Base-by-base conservation (phyloP, 1,140 invertebrate genomes). In the Drosophila parvula region DNA sequence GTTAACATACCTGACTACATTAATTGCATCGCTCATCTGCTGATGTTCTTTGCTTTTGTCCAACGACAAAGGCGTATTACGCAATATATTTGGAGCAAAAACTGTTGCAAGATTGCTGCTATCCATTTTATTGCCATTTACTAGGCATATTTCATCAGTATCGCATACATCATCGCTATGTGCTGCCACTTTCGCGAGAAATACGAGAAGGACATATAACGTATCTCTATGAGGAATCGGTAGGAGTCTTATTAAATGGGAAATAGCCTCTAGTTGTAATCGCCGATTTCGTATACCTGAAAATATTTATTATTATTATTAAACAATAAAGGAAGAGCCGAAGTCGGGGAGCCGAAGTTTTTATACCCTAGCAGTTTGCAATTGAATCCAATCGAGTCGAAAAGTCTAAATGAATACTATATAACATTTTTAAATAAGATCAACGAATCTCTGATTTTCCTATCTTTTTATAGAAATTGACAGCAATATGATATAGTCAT, bases 11-110 rank as follows among this genome's bases (percentile, higher is more conserved):
- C 90, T 94, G 10, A 98, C 94, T 18, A 98, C 97, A 91, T 97
- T 97, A 86, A 98, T 98, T 28, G 97, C 96, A 90, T 98, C 97
- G 64, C 44, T 65, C 61, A 91, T 81, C 40, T 80, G 67, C 7
- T 81, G 70, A 18, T 91, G 70, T 14, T 90, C 86, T 18, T 41
- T 83, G 2, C 16, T 51, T 55, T 83, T 74, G 10, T 47, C 40
- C 1, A 44, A 93, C 27, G 93, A 90, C 64, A 94, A 94, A 40
- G 94, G 93, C 27, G 94, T 94, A 79, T 95, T 95, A 81, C 98
- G 97, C 45, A 98, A 94, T 81, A 99, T 97, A 91, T 98, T 98
- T 2, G 98, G 98, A 3, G 97, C 98, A 92, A 99, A 98, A 27
- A 98, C 94, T 5, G 97, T 98, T 0, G 98, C 97, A 67, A 99